Percentiles rank a stretch among this genome's conserved stretches.
Conservation (phyloP, 2,113 vertebrate genomes). For the Epinephelus lanceolatus region DNA sequence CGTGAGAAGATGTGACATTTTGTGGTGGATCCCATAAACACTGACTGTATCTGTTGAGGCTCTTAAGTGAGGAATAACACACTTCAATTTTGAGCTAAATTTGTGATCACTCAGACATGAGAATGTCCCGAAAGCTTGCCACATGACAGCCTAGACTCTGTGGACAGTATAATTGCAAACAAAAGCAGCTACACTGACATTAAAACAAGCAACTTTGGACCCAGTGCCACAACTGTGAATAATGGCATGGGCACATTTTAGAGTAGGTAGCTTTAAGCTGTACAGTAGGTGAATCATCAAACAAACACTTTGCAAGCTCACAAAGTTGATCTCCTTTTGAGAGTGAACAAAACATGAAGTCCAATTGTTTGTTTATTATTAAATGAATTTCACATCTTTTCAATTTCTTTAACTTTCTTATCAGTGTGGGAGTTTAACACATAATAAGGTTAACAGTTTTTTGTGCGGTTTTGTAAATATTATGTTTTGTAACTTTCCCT, state of each 20-base stretch:
- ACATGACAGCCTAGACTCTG: background rate
- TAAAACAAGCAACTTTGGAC: background rate
- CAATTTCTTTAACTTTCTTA: background rate
- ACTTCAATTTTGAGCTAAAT: background rate
- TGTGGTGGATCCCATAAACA: too few species aligned
- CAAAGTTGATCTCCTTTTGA: background rate
- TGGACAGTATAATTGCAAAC: background rate
- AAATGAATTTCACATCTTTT: background rate
- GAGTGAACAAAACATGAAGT: background rate
- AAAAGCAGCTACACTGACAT: constrained; percentile 1
- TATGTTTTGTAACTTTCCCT: constrained; percentile 1
- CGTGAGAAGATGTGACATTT: too few species aligned
- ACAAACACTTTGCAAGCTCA: background rate
- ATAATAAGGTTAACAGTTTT: background rate
- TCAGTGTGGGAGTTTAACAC: background rate
- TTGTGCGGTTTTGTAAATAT: constrained; percentile 1
- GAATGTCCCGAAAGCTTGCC: background rate
- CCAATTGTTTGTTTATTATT: background rate
- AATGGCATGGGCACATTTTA: background rate
- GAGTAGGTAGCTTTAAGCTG: background rate
- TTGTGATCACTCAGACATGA: background rate
- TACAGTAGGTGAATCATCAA: background rate
- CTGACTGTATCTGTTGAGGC: too few species aligned
- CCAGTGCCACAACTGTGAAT: background rate
- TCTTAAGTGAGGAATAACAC: too few species aligned